These are phyloP conservation scores for Mormyrus hasselquistii DNA, from an alignment of 2,797 vertebrate species.

Conservation along the genomic window DNA sequence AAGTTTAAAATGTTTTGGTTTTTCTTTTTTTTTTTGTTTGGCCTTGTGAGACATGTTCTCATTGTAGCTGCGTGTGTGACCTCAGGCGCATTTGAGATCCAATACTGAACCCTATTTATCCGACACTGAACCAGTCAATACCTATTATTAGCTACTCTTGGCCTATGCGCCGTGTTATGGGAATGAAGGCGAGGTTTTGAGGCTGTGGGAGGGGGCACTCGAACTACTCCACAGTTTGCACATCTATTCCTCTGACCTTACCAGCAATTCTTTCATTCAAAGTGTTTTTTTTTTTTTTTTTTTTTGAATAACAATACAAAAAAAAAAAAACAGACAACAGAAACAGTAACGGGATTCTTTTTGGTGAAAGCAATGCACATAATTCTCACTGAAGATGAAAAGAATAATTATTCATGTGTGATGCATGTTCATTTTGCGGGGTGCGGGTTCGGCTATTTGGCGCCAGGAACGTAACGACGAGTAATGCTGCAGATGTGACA, in stretches of 20 bases:
- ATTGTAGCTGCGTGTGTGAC: slow-evolving; percentile 40
- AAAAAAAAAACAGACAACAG: neutral
- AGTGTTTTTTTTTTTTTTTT: neutral
- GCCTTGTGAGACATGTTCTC: slow-evolving; percentile 35
- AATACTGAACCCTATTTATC: slow-evolving; percentile 46
- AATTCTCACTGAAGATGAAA: slow-evolving; percentile 1
- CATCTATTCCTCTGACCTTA: neutral
- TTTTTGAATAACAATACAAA: neutral
- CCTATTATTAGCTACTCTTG: slow-evolving; percentile 49
- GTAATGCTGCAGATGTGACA: neutral
- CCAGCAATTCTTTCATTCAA: neutral
- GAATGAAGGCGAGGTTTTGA: slow-evolving; percentile 30
- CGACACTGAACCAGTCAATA: slow-evolving; percentile 52
- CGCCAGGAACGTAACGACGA: neutral
- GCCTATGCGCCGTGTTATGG: slow-evolving; percentile 22
- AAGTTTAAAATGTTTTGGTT: slow-evolving; percentile 48
- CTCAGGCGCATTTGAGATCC: slow-evolving; percentile 45
- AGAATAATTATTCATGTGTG: neutral
- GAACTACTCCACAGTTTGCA: neutral
- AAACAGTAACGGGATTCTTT: neutral
- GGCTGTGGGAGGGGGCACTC: neutral
- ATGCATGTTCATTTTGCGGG: slow-evolving; percentile 15
- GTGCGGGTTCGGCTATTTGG: neutral
- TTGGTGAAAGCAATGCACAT: neutral
- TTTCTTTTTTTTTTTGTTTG: slow-evolving; percentile 39